These are phyloP conservation scores for Drosophila fungiperda DNA, from an alignment of 2,888 invertebrate species.

Conservation along the genomic window DNA sequence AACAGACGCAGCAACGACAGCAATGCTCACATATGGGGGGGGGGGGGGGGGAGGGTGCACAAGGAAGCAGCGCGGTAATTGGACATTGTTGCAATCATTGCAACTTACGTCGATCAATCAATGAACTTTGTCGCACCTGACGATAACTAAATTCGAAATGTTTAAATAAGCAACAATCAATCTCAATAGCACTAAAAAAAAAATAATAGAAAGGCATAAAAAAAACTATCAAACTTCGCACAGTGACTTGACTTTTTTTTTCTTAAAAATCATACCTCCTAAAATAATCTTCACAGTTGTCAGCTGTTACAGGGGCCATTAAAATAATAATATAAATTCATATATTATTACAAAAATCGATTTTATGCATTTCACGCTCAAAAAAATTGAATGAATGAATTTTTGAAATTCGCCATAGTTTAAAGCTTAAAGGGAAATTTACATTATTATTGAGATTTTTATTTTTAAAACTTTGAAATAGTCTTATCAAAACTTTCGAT, in stretches of 20 bases:
- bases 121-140: slow-evolving; percentile 58
- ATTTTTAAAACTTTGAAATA: neutral
- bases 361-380: no score
- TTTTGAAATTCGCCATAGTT: neutral
- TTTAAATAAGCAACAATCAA: slow-evolving; percentile 12
- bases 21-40: neutral
- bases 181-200: neutral
- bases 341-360: no score
- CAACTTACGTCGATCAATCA: slow-evolving; percentile 49
- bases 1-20: slow-evolving; percentile 13
- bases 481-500: neutral
- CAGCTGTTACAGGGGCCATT: neutral
- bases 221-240: neutral
- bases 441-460: neutral
- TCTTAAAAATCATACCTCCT: neutral
- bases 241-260: neutral
- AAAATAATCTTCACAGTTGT: neutral
- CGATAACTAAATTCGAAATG: slow-evolving; percentile 4
- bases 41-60: no score
- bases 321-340: neutral
- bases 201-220: neutral
- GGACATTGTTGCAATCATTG: slow-evolving; percentile 13
- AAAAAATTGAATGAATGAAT: no score
- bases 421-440: no score
- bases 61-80: neutral